Conservation (phyloP, 2,888 invertebrate species). For the Liposcelis brunnea region DNA sequence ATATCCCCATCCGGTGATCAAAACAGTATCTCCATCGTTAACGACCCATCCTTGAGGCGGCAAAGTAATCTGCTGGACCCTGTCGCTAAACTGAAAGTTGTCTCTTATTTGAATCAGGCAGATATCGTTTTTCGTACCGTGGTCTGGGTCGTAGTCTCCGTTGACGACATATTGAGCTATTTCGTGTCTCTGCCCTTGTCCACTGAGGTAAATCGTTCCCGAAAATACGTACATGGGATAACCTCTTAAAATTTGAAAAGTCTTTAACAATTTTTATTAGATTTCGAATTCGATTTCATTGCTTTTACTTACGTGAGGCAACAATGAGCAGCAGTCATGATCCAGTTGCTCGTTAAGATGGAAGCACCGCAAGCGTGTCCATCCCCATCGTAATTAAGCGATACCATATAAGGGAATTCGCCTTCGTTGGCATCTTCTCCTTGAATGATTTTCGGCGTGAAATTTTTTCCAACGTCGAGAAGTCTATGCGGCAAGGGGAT, state of each 20-base stretch:
- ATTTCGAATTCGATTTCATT: too few relatives aligned
- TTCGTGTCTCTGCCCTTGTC: neutral
- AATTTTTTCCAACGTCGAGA: too few relatives aligned
- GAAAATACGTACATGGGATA: neutral
- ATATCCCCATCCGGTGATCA: conserved; percentile 5
- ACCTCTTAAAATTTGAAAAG: conserved; percentile 5
- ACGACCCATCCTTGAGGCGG: neutral
- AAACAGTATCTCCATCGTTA: neutral
- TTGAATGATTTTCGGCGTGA: neutral
- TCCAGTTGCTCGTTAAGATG: neutral
- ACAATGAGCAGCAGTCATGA: conserved; percentile 4
- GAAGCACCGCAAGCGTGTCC: conserved; percentile 5
- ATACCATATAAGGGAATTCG: neutral
- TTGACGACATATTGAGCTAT: neutral
- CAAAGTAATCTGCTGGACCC: conserved; percentile 1
- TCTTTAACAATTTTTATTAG: too few relatives aligned
- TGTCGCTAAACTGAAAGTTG: neutral
- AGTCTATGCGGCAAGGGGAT: too few relatives aligned
- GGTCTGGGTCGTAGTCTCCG: conserved; percentile 1
- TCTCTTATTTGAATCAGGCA: conserved; percentile 2
- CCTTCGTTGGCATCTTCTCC: conserved; percentile 4
- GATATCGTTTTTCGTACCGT: conserved; percentile 1
- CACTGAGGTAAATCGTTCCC: neutral
- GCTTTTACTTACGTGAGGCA: neutral
- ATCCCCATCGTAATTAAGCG: conserved; percentile 6